Conservation (phyloP, 2,888 invertebrate genomes). For the Anticlea derivata region DNA sequence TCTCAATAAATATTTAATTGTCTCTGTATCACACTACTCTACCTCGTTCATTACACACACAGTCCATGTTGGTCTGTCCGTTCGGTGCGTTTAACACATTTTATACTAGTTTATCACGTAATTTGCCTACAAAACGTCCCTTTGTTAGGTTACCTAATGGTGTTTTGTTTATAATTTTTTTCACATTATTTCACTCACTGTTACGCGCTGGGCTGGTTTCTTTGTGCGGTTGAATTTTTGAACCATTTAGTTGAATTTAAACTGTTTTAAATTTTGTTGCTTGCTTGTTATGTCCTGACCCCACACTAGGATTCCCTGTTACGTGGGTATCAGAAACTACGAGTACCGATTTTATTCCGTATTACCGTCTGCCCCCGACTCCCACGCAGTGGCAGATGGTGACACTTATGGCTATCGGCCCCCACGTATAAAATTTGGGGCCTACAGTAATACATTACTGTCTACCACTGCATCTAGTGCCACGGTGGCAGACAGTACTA, state of each 20-base stretch:
- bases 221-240: constrained; percentile 11
- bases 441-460: too few relatives aligned
- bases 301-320: too few relatives aligned
- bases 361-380: too few relatives aligned
- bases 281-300: too few relatives aligned
- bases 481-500: too few relatives aligned
- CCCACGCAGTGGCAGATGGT: too few relatives aligned
- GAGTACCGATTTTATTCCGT: too few relatives aligned
- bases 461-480: too few relatives aligned
- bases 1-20: too few relatives aligned
- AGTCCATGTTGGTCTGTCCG: constrained; percentile 35
- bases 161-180: constrained; percentile 32
- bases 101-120: constrained; percentile 39
- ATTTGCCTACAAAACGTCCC: constrained; percentile 32
- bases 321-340: too few relatives aligned
- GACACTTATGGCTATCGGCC: too few relatives aligned
- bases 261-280: background rate
- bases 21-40: constrained; percentile 35
- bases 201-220: constrained; percentile 5
- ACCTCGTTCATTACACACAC: constrained; percentile 33
- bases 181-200: constrained; percentile 25
- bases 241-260: constrained; percentile 5
- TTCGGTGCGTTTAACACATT: constrained; percentile 45
- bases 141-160: constrained; percentile 30
- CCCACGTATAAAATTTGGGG: too few relatives aligned